Base-by-base conservation (phyloP, 1,140 invertebrate species). In the Lucilia cuprina region DNA sequence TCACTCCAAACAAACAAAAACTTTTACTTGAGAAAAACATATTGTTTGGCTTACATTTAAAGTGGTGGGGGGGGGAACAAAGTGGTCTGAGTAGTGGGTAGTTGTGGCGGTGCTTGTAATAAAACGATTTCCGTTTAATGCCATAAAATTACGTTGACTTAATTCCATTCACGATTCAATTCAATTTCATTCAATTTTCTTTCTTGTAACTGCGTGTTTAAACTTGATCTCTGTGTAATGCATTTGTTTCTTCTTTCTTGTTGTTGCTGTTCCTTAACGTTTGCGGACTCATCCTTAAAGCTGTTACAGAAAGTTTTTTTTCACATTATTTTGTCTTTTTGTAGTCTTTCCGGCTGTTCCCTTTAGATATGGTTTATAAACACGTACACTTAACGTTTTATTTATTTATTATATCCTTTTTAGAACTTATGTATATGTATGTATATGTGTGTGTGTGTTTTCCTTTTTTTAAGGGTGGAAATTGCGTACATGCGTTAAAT, bases 81-180 rank as follows among this genome's bases (percentile, higher is more conserved):
- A 17, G 50, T 21, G 65, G n/a, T n/a, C 9, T 70, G 65, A n/a
- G 13, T 17, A 14, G 14, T 17, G 13, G 14, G 14, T 17, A 2
- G 14, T 21, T 21, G 19, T 70, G 65, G 21, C 21, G 77, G 19
- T 50, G 77, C 47, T 19, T 50, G 89, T 89, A 89, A 89, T 89
- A 89, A 89, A 89, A 89, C 88, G 88, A 89, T 89, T 89, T 89
- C 88, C 88, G 86, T 88, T 89, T 88, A 88, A 86, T 89, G 88
- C 88, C 88, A 89, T 89, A 89, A 89, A 89, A 89, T 80, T 80
- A 21, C 77, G 77, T 80, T 80, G 25, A 80, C 77, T 80, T 80
- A 80, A 80, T 89, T 87, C 88, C 86, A 84, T 88, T 83, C 87
- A 87, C 88, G 89, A 89, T 89, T 89, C 88, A 89, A 89, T 89